Evolutionary conservation across 92 coral and sea anemone genomes (phyloP).

Genomic region (Epizoanthus stellaris): DNA sequence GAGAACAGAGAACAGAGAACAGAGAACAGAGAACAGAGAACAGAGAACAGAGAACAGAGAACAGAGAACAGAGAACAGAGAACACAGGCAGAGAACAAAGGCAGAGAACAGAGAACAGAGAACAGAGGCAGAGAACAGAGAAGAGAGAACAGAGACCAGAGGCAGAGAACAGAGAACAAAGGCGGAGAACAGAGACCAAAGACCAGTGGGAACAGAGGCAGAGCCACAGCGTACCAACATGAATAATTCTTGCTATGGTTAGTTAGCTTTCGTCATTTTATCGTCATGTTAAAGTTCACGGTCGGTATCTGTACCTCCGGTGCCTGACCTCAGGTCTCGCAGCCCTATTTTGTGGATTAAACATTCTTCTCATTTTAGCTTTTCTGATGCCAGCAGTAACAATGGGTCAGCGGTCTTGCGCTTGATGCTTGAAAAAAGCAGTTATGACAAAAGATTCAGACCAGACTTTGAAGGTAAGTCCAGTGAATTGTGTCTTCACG

Average conservation of each 20-base stretch:
- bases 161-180: no score
- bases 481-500: background rate
- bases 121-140: no score
- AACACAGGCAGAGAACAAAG: no score
- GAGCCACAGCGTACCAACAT: background rate
- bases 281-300: background rate
- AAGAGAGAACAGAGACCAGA: no score
- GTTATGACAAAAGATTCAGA: slow-evolving; percentile 86
- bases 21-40: no score
- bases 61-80: no score
- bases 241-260: background rate
- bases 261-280: no score
- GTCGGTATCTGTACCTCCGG: background rate
- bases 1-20: no score
- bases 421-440: slow-evolving; percentile 64
- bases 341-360: background rate
- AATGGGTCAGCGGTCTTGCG: slow-evolving; percentile 69
- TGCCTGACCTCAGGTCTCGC: background rate
- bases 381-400: slow-evolving; percentile 27
- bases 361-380: background rate
- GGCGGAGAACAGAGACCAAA: no score
- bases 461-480: slow-evolving; percentile 89
- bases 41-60: no score
- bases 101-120: no score
- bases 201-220: background rate